These are phyloP conservation scores for Pseudorasbora parva DNA, from an alignment of 2,113 vertebrate genomes.

Conservation along the genomic window DNA sequence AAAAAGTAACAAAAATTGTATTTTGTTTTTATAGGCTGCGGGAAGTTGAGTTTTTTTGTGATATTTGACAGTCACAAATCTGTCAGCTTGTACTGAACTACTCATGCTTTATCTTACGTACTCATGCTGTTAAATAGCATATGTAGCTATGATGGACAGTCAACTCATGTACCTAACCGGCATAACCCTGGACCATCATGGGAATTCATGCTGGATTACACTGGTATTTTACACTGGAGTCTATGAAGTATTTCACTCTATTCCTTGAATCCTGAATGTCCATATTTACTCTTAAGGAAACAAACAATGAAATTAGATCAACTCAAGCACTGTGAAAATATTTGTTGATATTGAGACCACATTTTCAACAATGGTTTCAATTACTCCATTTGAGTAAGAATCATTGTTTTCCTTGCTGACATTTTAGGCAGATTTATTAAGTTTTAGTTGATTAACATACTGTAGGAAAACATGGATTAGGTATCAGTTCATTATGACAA, in stretches of 20 bases:
- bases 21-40: too few species aligned
- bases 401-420: background rate
- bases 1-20: too few species aligned
- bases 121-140: too few species aligned
- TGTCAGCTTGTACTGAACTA: too few species aligned
- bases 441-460: background rate
- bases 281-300: background rate
- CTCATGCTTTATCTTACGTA: too few species aligned
- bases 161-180: background rate
- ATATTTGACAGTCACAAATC: too few species aligned
- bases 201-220: background rate
- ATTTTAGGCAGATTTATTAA: background rate
- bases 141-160: too few species aligned
- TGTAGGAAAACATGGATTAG: background rate
- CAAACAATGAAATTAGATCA: background rate
- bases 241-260: background rate
- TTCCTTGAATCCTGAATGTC: background rate
- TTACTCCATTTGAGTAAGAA: background rate
- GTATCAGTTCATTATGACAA: background rate
- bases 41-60: too few species aligned
- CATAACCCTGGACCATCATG: background rate
- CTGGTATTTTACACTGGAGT: background rate
- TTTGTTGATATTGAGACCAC: slow-evolving; percentile 26
- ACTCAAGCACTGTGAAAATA: background rate
- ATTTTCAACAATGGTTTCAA: background rate